Evolutionary conservation across 2,797 vertebrate genomes (phyloP).

Genomic region (Mycteria americana): DNA sequence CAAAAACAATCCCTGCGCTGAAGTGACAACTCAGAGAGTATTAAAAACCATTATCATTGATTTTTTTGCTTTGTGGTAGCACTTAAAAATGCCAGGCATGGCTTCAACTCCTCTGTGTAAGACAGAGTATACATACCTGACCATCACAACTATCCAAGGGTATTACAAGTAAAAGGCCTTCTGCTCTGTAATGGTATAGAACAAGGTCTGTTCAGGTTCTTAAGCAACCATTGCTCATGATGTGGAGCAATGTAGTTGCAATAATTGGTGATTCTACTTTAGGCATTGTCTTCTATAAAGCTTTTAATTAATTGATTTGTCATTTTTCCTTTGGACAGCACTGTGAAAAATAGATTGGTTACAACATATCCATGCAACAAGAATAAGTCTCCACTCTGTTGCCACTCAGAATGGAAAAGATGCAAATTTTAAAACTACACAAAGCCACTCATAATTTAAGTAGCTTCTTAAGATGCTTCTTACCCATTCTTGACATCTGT

Average conservation of each 20-base stretch:
- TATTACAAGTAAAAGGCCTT: neutral
- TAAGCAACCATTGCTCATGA: neutral
- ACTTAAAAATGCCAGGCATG: neutral
- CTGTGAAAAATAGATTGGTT: neutral
- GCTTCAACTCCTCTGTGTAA: neutral
- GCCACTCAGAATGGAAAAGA: neutral
- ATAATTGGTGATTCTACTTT: neutral
- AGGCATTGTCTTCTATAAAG: neutral
- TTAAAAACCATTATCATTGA: neutral
- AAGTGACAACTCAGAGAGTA: neutral
- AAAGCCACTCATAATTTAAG: neutral
- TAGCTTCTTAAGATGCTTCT: conserved; percentile 6
- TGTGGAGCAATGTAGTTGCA: neutral
- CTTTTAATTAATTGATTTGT: neutral
- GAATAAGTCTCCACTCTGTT: neutral
- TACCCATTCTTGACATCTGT: neutral
- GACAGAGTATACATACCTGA: neutral
- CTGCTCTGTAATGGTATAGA: neutral
- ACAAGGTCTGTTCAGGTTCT: neutral
- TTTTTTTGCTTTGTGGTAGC: neutral
- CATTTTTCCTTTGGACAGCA: neutral
- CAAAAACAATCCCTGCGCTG: neutral
- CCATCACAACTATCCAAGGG: neutral
- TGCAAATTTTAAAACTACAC: neutral
- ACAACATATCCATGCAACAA: neutral